Percentiles rank a stretch among this genome's conserved stretches.
Conservation (phyloP, 2,113 vertebrate species). For the Ornithorhynchus anatinus region DNA sequence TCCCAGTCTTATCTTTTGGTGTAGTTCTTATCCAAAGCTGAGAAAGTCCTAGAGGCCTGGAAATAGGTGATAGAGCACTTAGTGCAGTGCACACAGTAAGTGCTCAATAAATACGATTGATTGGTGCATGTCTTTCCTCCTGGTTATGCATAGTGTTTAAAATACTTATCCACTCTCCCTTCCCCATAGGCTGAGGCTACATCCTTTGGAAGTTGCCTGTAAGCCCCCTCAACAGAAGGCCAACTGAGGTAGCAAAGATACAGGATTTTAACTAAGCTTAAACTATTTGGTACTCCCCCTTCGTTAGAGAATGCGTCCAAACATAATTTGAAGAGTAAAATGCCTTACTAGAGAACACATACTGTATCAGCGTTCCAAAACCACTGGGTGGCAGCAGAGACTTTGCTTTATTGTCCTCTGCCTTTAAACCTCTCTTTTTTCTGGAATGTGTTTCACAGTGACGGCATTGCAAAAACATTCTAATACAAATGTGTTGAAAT, state of each 20-base stretch:
- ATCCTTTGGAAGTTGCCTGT: neutral
- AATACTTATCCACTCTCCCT: neutral
- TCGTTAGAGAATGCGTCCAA: neutral
- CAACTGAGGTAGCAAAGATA: neutral
- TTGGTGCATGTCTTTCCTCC: too few relatives aligned
- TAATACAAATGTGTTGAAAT: neutral
- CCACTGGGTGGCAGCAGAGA: constrained; percentile 56
- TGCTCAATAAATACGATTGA: too few relatives aligned
- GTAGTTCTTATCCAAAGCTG: neutral
- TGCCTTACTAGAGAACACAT: neutral
- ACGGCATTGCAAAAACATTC: neutral
- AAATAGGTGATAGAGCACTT: neutral
- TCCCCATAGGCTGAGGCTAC: neutral
- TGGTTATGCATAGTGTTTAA: too few relatives aligned
- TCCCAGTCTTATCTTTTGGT: neutral
- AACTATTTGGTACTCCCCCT: neutral
- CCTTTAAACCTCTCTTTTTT: neutral
- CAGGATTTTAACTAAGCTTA: neutral
- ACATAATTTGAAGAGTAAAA: too few relatives aligned
- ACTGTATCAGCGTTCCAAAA: neutral
- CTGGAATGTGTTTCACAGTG: neutral
- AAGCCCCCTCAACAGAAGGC: neutral
- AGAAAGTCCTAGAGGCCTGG: neutral
- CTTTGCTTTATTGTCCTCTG: neutral
- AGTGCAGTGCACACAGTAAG: neutral